phyloP scores from a whole-genome alignment of 1,140 invertebrate species.

The Gryon sp. region DNA sequence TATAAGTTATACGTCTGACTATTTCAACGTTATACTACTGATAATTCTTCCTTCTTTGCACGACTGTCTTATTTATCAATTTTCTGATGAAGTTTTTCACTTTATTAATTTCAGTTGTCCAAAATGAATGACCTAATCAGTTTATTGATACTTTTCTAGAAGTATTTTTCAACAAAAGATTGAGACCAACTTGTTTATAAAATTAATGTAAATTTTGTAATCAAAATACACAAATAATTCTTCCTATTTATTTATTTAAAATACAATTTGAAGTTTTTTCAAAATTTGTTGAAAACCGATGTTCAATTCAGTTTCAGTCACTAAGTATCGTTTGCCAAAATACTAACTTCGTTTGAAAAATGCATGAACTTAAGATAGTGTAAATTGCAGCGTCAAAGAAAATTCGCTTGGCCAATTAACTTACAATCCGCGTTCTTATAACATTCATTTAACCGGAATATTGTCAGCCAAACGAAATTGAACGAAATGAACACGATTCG shows the following conservation, averaged over 20 bases:
- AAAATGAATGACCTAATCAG: too few relatives aligned
- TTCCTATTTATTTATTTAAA: too few relatives aligned
- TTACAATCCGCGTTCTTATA: neutral
- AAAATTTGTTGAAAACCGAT: too few relatives aligned
- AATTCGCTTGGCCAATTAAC: conserved; percentile 22
- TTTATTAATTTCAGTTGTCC: neutral
- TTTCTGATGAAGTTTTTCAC: too few relatives aligned
- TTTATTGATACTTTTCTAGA: too few relatives aligned
- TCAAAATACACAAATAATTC: too few relatives aligned
- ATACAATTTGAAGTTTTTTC: too few relatives aligned
- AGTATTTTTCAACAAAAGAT: too few relatives aligned
- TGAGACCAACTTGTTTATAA: too few relatives aligned
- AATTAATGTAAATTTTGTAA: too few relatives aligned
- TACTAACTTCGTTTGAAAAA: neutral
- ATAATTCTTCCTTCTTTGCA: neutral
- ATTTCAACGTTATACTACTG: neutral
- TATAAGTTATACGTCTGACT: neutral
- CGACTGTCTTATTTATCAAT: neutral
- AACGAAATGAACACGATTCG: conserved; percentile 26
- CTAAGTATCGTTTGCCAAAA: neutral
- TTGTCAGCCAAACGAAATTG: conserved; percentile 21
- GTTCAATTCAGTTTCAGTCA: too few relatives aligned
- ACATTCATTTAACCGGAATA: conserved; percentile 12
- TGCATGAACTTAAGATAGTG: neutral
- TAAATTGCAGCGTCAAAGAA: neutral